phyloP scores from a whole-genome alignment of 2,113 vertebrate species.

The Salminus brasiliensis region DNA sequence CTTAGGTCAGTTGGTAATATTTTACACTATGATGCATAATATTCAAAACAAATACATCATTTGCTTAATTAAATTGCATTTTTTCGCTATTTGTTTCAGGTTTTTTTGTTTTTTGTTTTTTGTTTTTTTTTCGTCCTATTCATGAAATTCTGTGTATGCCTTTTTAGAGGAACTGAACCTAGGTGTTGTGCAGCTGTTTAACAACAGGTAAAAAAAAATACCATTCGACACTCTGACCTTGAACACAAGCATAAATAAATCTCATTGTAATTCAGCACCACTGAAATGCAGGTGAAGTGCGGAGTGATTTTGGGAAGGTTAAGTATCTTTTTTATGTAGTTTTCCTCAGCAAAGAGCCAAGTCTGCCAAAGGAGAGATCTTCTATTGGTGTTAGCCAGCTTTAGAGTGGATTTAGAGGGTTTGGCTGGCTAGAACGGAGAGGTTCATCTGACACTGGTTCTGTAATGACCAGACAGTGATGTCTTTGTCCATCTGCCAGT shows the following conservation, averaged over 20 bases:
- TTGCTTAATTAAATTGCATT: neutral
- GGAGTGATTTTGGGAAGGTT: conserved; percentile 1
- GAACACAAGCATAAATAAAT: conserved; percentile 24
- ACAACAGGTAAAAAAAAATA: neutral
- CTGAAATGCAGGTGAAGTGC: conserved; percentile 3
- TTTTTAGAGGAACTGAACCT: conserved; percentile 1
- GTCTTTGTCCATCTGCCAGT: conserved; percentile 13
- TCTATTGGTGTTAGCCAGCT: conserved; percentile 27
- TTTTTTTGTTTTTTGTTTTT: neutral
- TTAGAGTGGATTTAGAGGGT: conserved; percentile 22
- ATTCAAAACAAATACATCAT: neutral
- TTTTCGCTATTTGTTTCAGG: neutral
- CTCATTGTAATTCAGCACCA: conserved; percentile 6
- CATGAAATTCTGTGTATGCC: neutral
- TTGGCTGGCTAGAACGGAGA: conserved; percentile 21
- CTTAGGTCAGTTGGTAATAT: neutral
- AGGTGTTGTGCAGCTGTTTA: neutral
- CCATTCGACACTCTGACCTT: neutral
- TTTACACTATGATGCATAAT: neutral
- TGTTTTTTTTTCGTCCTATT: neutral
- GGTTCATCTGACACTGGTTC: conserved; percentile 33
- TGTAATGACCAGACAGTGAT: conserved; percentile 42
- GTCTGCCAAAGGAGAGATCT: conserved; percentile 18
- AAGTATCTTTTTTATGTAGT: neutral
- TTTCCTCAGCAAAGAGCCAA: neutral